Base-by-base conservation (phyloP, 2,888 invertebrate genomes). In the Agrypnus murinus region DNA sequence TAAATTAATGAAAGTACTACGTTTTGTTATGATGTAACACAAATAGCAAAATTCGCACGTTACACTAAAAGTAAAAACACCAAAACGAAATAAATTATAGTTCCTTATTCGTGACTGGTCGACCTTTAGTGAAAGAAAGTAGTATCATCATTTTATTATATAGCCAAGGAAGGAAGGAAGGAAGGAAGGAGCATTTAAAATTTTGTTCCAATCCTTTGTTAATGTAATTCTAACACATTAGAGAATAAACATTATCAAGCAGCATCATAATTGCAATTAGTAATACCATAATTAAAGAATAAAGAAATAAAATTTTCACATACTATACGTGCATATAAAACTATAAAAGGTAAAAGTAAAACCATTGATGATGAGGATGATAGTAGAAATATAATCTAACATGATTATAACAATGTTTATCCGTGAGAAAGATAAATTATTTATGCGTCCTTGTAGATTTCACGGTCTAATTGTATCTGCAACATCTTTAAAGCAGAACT, bases 51-150 rank as follows among this genome's bases (percentile, higher is more conserved):
- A 12, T 43, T 15, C 5, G 43, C 14, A 15, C 1, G 43, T 43
- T 43, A 7, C 15, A 43, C 5, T 43, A 14, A 14, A 5, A 8
- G 43, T 43, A 25, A 25, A 25, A 25, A 25, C 7, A 43, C 14
- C 15, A 14, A 14, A 43, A n/a, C n/a, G n/a, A n/a, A n/a, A 14
- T 1, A 15, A 15, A 43, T 43, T 43, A 1, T 14, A 43, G 43
- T 43, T 43, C 43, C 43, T 43, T 43, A 43, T 43, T 43, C 43
- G 43, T 43, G 43, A 43, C 15, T 12, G 43, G 8, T 14, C 43
- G 15, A 15, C 15, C 14, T 4, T 25, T 43, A 43, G 15, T 14
- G 25, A 14, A 43, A 43, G 43, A 43, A 43, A 43, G 43, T 43
- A 14, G n/a, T 12, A 25, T n/a, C 15, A 15, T 43, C 43, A 14